Evolutionary conservation across 2,797 vertebrate species (phyloP).

Genomic region (Xiphorhynchus erythropygius): DNA sequence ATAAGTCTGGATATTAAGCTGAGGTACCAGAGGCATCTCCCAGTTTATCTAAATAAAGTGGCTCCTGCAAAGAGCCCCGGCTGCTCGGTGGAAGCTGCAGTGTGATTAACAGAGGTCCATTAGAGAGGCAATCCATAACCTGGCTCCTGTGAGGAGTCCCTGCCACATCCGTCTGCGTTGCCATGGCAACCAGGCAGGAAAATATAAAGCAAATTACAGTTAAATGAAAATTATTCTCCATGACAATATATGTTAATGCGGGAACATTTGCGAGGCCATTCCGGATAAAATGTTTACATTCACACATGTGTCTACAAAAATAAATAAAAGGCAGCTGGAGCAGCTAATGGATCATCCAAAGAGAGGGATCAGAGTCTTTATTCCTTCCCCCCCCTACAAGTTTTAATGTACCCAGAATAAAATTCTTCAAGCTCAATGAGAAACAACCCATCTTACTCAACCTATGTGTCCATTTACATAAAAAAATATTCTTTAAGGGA

Average conservation of each 20-base stretch:
- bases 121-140: constrained; percentile 62
- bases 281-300: constrained; percentile 49
- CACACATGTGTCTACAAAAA: constrained; percentile 38
- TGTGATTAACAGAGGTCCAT: constrained; percentile 48
- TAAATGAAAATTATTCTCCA: constrained; percentile 75
- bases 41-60: constrained; percentile 20
- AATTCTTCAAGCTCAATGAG: neutral
- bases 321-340: constrained; percentile 18
- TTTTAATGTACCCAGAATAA: neutral
- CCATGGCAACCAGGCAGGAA: constrained; percentile 74
- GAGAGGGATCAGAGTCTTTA: neutral
- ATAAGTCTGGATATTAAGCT: neutral
- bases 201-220: constrained; percentile 74
- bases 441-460: neutral
- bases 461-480: neutral
- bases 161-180: constrained; percentile 60
- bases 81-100: neutral
- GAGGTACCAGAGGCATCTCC: neutral
- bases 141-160: constrained; percentile 61
- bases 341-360: constrained; percentile 24
- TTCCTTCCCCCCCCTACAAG: neutral
- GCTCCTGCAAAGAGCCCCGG: neutral
- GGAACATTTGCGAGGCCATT: constrained; percentile 40
- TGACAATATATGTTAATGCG: constrained; percentile 71
- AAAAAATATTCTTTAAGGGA: neutral